A percentile compares a stretch with the other conserved stretches of the same genome.
These are phyloP conservation scores for Lasioglossum baleicum DNA, from an alignment of 1,140 invertebrate genomes.

Conservation along the genomic window DNA sequence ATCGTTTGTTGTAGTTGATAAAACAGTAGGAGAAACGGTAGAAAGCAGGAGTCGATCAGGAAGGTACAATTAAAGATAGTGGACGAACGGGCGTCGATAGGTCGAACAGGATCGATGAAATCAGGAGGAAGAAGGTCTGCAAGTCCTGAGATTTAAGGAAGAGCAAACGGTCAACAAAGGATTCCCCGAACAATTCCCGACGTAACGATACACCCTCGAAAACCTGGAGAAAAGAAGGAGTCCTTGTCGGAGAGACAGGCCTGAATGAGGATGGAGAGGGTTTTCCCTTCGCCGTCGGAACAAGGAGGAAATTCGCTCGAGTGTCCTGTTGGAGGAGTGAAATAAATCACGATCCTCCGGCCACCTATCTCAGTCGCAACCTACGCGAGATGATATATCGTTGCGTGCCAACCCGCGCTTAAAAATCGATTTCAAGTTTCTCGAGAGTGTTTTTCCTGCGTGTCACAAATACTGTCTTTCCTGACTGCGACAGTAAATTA, in stretches of 20 bases:
- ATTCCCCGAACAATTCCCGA: constrained; percentile 29
- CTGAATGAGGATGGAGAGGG: constrained; percentile 16
- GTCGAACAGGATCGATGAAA: constrained; percentile 6
- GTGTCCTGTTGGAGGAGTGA: constrained; percentile 48
- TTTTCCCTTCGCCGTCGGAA: not conserved
- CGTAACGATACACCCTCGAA: constrained; percentile 54
- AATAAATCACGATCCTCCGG: constrained; percentile 47
- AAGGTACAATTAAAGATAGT: constrained; percentile 28
- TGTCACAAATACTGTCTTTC: not conserved
- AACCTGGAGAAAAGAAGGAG: constrained; percentile 20
- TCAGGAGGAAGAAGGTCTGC: not conserved
- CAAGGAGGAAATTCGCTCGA: constrained; percentile 53
- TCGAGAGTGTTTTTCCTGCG: not conserved
- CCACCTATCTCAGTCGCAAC: constrained; percentile 46
- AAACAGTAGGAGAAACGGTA: not conserved
- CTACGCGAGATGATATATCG: constrained; percentile 46
- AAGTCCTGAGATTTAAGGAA: constrained; percentile 28
- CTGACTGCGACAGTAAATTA: not conserved
- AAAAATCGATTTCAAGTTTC: constrained; percentile 30
- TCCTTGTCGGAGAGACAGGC: constrained; percentile 7
- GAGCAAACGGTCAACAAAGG: constrained; percentile 43
- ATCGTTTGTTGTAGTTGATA: not conserved
- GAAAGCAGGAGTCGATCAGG: not conserved
- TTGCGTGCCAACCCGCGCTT: constrained; percentile 7
- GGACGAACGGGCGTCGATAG: constrained; percentile 7